Conservation (phyloP, 2,888 invertebrate species). For the Rhagonycha fulva region DNA sequence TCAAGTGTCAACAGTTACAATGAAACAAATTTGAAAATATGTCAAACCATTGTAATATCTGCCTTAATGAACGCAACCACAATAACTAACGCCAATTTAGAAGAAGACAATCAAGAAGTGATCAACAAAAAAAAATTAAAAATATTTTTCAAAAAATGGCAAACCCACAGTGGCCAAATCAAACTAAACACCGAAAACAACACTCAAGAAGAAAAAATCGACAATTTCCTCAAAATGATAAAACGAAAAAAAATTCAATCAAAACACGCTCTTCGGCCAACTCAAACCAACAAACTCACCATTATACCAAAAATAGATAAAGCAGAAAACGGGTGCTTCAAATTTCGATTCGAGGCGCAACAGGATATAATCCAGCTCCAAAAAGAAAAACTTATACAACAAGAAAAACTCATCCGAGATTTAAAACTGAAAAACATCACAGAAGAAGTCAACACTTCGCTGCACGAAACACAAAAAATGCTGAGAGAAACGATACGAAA, state of each 20-base stretch:
- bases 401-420: conserved; percentile 74
- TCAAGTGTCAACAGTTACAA: background rate
- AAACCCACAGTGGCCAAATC: background rate
- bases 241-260: background rate
- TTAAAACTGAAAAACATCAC: conserved; percentile 71
- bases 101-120: background rate
- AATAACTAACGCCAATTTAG: background rate
- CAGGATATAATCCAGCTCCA: conserved; percentile 75
- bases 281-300: background rate
- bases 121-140: background rate
- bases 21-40: background rate
- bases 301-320: background rate
- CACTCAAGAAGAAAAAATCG: background rate
- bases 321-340: background rate
- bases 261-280: background rate
- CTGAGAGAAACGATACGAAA: conserved; percentile 56
- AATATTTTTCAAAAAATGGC: background rate
- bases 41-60: background rate
- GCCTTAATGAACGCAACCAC: background rate
- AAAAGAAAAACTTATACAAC: conserved; percentile 70
- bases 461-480: conserved; percentile 62
- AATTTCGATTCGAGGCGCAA: conserved; percentile 66
- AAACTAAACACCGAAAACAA: background rate
- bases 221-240: background rate
- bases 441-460: conserved; percentile 65